Conservation (phyloP, 2,113 vertebrate genomes). For the Cromileptes altivelis region DNA sequence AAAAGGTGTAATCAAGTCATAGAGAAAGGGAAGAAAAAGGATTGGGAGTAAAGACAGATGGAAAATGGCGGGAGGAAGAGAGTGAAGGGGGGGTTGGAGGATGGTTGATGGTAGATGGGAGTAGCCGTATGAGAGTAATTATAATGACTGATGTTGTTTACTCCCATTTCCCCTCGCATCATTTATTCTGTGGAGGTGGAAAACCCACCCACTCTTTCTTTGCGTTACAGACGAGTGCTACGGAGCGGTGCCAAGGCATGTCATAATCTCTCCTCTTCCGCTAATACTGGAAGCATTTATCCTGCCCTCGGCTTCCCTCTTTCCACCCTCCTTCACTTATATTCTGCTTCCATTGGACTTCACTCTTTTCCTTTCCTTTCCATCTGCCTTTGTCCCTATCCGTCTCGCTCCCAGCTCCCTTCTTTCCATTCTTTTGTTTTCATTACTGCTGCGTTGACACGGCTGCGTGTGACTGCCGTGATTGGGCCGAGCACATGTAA, state of each 20-base stretch:
- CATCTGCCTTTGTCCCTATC: slow-evolving; percentile 25
- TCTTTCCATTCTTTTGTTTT: slow-evolving; percentile 57
- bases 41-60: slow-evolving; percentile 66
- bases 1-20: slow-evolving; percentile 53
- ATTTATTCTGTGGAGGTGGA: slow-evolving; percentile 84
- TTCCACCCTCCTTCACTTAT: slow-evolving; percentile 28
- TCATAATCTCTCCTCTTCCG: slow-evolving; percentile 69
- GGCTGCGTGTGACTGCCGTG: slow-evolving; percentile 49
- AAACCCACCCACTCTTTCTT: slow-evolving; percentile 81
- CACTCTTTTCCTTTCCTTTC: slow-evolving; percentile 26
- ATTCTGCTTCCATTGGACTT: slow-evolving; percentile 32
- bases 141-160: slow-evolving; percentile 87
- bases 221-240: slow-evolving; percentile 64
- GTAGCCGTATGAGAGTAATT: slow-evolving; percentile 82
- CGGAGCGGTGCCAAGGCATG: slow-evolving; percentile 73
- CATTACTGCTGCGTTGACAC: slow-evolving; percentile 47
- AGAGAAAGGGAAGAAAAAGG: slow-evolving; percentile 6
- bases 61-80: slow-evolving; percentile 63
- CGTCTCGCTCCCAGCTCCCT: slow-evolving; percentile 23
- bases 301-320: slow-evolving; percentile 43
- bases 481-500: slow-evolving; percentile 74
- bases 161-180: slow-evolving; percentile 84
- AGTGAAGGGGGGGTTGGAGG: slow-evolving; percentile 33
- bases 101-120: slow-evolving; percentile 71
- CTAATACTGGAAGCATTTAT: slow-evolving; percentile 72